Base-by-base conservation (phyloP, 2,113 vertebrate genomes). In the Microtus pennsylvanicus region DNA sequence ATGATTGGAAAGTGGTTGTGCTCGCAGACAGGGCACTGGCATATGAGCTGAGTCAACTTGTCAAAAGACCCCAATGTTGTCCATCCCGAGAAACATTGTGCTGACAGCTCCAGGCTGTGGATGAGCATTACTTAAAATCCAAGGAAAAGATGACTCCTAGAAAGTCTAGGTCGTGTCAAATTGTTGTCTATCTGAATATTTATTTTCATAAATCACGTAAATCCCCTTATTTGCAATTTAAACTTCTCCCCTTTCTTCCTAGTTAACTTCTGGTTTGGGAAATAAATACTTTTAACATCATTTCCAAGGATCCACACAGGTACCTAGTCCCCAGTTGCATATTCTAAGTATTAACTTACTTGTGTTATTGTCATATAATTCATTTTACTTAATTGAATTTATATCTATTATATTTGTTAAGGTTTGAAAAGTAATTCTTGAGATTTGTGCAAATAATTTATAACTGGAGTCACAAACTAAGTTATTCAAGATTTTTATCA, bases 381-480 rank as follows among this genome's bases (percentile, higher is more conserved):
- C 74, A 58, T 65, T 55, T 89, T 72, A n/a, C 50, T 35, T 67
- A 14, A 42, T 38, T 88, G 22, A 38, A 72, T 74, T 38, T 52
- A 52, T 38, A 74, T 88, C 45, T 52, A 52, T 7, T 12, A 22
- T 87, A 87, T 87, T 47, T 87, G 21, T 70, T 47, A 77, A 5
- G 33, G 17, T 16, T 21, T 45, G 61, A 9, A 52, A 83, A 90
- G 67, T 87, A 13, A 82, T 45, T 94, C 58, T 90, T 42, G 52
- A 30, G 3, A 93, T 67, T 58, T 74, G 7, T 83, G 14, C 47
- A 65, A 93, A 78, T 93, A 28, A 87, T 19, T 45, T 63, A 61
- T n/a, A 69, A 92, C 28, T 95, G 92, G 45, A 89, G 67, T 74
- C 75, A 72, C 12, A 55, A 76, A 45, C 30, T 90, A 96, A 97